Base-by-base conservation (phyloP, 2,797 vertebrate species). In the Paguma larvata region DNA sequence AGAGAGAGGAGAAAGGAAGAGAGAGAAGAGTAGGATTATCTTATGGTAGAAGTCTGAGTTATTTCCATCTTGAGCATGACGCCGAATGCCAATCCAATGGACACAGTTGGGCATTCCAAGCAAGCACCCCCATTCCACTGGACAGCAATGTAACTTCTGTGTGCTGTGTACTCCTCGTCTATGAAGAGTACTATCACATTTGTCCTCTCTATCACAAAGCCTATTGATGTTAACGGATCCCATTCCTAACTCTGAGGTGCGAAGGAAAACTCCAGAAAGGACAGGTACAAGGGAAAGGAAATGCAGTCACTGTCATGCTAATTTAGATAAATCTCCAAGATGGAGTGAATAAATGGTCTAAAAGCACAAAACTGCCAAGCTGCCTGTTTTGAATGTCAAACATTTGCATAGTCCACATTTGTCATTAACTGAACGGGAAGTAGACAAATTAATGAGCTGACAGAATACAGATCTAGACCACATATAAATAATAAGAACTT, bases 301-400 rank as follows among this genome's bases (percentile, higher is more conserved):
- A 90, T 44, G 67, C 0, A 16, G 84, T n/a, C 68, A 80, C 86
- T 59, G 68, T 95, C 82, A 38, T 10, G 32, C 53, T 85, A 94
- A 97, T 95, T 90, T 97, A 96, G 94, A 95, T 72, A 95, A 90
- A 97, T 92, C 78, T 93, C 85, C 94, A 84, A 70, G 80, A 84
- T 46, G 68, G 85, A 95, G 93, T 67, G 72, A 87, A 73, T 82
- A 95, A 96, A 92, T 53, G 94, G 95, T 89, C 93, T 95, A 88
- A 98, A 88, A 95, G 89, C 67, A 90, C 21, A 79, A 59, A 97
- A 97, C 77, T 86, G 87, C 44, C 25, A 6, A 92, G 90, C 82
- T 93, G 89, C 96, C 90, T 79, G 70, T 93, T 97, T 83, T 92
- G 94, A 95, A 96, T 89, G 91, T 96, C 97, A 98, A 94, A 95